Evolutionary conservation across 1,140 invertebrate species (phyloP).

Genomic region (Papilio aristodemus): DNA sequence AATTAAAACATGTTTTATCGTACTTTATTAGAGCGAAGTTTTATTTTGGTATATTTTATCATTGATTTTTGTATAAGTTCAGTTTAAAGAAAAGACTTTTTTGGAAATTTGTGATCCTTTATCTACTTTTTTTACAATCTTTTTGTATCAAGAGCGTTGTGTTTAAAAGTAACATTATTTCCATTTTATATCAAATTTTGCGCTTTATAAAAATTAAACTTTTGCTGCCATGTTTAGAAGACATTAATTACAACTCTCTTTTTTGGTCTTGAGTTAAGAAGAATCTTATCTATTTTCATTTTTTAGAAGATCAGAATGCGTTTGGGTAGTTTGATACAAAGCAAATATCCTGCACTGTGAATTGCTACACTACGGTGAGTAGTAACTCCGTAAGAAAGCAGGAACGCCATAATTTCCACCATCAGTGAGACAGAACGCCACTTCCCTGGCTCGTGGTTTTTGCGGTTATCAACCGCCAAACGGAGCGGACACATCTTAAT

Average conservation of each 20-base stretch:
- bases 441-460: conserved; percentile 56
- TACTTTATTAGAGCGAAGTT: not conserved
- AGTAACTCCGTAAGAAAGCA: not conserved
- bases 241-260: too few species aligned
- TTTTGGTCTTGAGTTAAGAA: too few species aligned
- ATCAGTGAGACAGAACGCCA: conserved; percentile 51
- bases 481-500: conserved; percentile 64
- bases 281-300: too few species aligned
- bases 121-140: too few species aligned
- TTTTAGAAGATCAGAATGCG: not conserved
- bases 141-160: too few species aligned
- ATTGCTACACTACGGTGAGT: not conserved
- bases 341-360: not conserved
- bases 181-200: too few species aligned
- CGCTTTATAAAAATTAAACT: too few species aligned
- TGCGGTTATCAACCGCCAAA: conserved; percentile 53
- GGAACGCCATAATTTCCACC: conserved; percentile 46
- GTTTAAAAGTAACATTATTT: too few species aligned
- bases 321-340: not conserved
- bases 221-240: too few species aligned
- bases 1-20: not conserved
- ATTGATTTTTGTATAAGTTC: not conserved
- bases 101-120: too few species aligned
- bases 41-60: not conserved
- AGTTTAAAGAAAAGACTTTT: not conserved